A percentile compares a stretch with the other conserved stretches of the same genome.
Conservation (phyloP, 2,113 vertebrate genomes). For the Gracilinanus agilis region DNA sequence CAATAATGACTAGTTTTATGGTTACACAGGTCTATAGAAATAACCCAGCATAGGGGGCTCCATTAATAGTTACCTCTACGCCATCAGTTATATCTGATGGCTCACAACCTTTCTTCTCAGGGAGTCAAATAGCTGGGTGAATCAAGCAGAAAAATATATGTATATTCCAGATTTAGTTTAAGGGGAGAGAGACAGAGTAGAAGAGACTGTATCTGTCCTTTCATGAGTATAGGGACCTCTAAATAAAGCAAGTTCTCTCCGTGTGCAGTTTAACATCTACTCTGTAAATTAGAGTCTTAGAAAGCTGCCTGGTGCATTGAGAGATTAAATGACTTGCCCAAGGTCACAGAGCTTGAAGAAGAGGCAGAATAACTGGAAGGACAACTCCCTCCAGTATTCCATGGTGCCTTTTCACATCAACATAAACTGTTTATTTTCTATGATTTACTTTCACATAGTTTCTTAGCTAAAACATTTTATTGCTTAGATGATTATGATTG, state of each 20-base stretch:
- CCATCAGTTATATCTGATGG: neutral
- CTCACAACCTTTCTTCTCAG: neutral
- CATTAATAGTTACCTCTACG: neutral
- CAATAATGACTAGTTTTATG: slow-evolving; percentile 7
- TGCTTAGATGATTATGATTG: neutral
- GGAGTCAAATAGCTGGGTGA: neutral
- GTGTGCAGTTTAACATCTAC: neutral
- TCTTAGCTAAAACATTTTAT: neutral
- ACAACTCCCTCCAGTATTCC: neutral
- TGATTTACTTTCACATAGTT: neutral
- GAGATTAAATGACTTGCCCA: neutral
- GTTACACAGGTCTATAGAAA: neutral
- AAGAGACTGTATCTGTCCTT: neutral
- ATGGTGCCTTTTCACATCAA: neutral
- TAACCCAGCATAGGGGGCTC: neutral
- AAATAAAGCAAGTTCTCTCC: neutral
- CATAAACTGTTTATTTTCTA: neutral
- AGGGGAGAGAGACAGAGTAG: neutral
- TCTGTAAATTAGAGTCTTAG: neutral
- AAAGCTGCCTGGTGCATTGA: neutral
- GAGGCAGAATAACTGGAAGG: neutral
- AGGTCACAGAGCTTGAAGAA: neutral
- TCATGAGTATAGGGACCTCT: neutral
- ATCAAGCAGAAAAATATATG: neutral
- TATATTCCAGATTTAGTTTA: neutral